phyloP scores from a whole-genome alignment of 2,888 invertebrate species.

The Dorcus parallelipipedus region DNA sequence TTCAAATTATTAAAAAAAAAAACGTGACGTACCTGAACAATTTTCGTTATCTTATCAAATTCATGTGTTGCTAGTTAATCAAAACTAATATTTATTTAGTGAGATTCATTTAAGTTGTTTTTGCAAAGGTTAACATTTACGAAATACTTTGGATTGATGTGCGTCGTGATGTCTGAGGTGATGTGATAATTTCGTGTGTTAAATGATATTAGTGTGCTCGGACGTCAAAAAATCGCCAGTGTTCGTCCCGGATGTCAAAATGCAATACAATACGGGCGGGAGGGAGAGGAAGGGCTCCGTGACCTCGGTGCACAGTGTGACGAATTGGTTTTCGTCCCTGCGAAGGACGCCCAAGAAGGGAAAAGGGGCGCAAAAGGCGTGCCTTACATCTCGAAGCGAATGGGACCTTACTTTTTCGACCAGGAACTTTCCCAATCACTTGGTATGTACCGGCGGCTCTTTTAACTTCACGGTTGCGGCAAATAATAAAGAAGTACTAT shows the following conservation, averaged over 20 bases:
- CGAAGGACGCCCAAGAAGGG: constrained; percentile 57
- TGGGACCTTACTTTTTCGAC: constrained; percentile 41
- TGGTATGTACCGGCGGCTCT: constrained; percentile 8
- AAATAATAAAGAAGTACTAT: no score
- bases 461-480: no score
- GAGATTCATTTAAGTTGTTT: not conserved
- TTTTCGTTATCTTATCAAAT: not conserved
- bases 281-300: constrained; percentile 65
- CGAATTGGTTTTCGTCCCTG: constrained; percentile 79
- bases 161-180: not conserved
- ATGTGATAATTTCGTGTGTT: not conserved
- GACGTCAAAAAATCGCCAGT: not conserved
- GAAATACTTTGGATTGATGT: not conserved
- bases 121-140: not conserved
- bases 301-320: constrained; percentile 52
- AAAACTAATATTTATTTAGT: not conserved
- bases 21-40: no score
- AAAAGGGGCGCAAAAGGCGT: constrained; percentile 30
- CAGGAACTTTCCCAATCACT: constrained; percentile 7
- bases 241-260: constrained; percentile 23
- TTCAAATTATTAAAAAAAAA: no score
- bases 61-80: not conserved
- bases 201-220: not conserved
- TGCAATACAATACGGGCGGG: constrained; percentile 41
- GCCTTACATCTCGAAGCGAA: constrained; percentile 38